Percentiles rank a stretch among this genome's conserved stretches.
phyloP scores from a whole-genome alignment of 92 coral and sea anemone species.

The Micromussa lordhowensis region DNA sequence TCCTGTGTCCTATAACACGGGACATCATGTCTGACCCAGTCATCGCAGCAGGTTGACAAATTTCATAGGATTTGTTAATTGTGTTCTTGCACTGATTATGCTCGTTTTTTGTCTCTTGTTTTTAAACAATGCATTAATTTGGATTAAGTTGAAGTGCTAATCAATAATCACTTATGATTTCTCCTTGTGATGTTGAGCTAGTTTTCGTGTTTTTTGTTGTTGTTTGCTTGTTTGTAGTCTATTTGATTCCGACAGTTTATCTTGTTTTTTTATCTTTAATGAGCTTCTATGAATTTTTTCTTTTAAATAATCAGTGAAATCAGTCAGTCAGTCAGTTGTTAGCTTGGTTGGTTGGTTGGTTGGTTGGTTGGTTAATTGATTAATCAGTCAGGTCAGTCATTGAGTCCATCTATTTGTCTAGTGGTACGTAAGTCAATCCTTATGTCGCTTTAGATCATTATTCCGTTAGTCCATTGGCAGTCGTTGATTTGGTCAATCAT shows the following conservation, averaged over 20 bases:
- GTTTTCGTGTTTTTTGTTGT: neutral
- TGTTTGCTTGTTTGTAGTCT: too few species aligned
- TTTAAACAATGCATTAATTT: too few species aligned
- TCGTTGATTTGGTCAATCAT: neutral
- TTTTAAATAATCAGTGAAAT: neutral
- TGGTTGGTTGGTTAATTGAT: neutral
- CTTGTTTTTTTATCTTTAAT: too few species aligned
- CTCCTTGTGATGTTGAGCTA: neutral
- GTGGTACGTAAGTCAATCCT: neutral
- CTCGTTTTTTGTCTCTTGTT: neutral
- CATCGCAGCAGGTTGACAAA: slow-evolving; percentile 89
- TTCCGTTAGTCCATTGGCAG: neutral
- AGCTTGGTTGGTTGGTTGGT: neutral
- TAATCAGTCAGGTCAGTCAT: neutral
- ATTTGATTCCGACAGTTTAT: neutral
- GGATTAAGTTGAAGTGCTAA: too few species aligned
- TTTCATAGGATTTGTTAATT: too few species aligned
- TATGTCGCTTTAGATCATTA: too few species aligned
- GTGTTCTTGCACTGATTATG: too few species aligned
- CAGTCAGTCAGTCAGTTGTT: neutral
- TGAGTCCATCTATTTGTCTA: neutral
- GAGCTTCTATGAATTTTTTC: neutral
- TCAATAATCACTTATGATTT: neutral
- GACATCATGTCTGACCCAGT: slow-evolving; percentile 97
- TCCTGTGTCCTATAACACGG: slow-evolving; percentile 95